Evolutionary conservation across 2,888 invertebrate species (phyloP).

Genomic region (Tenthredo livida): DNA sequence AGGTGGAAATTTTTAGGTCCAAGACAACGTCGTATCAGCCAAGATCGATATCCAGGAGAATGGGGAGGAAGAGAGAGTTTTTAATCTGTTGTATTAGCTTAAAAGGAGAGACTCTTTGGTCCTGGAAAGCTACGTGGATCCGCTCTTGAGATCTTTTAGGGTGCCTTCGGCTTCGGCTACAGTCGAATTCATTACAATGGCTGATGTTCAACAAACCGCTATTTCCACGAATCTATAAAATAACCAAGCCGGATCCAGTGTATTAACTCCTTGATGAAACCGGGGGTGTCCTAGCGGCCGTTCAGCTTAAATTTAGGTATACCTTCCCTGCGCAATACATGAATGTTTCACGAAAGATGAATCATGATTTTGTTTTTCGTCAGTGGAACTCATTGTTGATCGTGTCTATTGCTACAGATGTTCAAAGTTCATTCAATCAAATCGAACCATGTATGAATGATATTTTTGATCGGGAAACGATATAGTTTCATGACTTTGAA

Average conservation of each 20-base stretch:
- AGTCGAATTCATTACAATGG: conserved; percentile 25
- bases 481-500: not conserved
- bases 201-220: conserved; percentile 10
- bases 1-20: not conserved
- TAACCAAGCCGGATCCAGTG: not conserved
- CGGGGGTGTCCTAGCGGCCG: not conserved
- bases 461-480: not conserved
- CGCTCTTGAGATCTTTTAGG: not conserved
- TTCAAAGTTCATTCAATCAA: not conserved
- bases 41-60: conserved; percentile 24
- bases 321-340: not conserved
- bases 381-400: not conserved
- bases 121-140: not conserved
- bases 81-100: conserved; percentile 28
- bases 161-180: not conserved
- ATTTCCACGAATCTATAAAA: not conserved
- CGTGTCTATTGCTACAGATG: not conserved
- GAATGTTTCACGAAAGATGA: not conserved
- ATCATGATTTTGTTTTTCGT: not conserved
- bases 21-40: not conserved
- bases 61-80: not conserved
- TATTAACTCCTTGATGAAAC: not conserved
- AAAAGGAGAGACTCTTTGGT: conserved; percentile 18
- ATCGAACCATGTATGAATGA: not conserved
- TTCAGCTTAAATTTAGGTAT: not conserved